A percentile compares a stretch with the other conserved stretches of the same genome.
Evolutionary conservation across 2,113 vertebrate genomes (phyloP).

Genomic region (Rhipidura dahli): DNA sequence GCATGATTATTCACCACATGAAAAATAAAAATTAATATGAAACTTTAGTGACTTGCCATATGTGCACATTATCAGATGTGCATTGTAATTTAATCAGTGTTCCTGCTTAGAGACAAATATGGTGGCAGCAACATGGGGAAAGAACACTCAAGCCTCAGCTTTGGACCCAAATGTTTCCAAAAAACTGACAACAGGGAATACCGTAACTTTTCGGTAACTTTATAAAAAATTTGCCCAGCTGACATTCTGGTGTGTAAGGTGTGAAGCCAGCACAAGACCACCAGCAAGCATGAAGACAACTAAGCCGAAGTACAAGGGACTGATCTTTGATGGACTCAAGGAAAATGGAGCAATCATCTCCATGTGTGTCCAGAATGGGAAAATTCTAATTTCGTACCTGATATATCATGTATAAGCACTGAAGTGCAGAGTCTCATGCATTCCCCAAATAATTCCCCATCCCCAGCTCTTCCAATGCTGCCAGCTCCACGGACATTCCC

Average conservation of each 20-base stretch:
- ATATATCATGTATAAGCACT: neutral
- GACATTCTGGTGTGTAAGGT: neutral
- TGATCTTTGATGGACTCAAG: neutral
- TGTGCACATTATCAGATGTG: neutral
- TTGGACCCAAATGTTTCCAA: neutral
- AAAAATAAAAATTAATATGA: constrained; percentile 21
- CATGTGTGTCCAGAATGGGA: neutral
- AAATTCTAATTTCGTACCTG: neutral
- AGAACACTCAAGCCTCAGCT: neutral
- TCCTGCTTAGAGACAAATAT: neutral
- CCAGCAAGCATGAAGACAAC: neutral
- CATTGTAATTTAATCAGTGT: neutral
- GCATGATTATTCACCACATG: neutral
- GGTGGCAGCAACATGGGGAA: neutral
- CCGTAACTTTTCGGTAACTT: neutral
- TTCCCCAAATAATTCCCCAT: neutral
- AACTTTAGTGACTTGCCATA: neutral
- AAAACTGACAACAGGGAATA: neutral
- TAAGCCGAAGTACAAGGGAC: neutral
- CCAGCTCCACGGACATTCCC: neutral
- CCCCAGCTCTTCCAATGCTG: neutral
- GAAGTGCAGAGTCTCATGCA: neutral
- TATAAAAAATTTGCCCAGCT: neutral
- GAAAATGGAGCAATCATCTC: neutral
- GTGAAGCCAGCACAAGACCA: neutral